Evolutionary conservation across 1,140 invertebrate species (phyloP), one percentile per base, ranked within the genome.

Genomic region (Drosophila orosa): DNA sequence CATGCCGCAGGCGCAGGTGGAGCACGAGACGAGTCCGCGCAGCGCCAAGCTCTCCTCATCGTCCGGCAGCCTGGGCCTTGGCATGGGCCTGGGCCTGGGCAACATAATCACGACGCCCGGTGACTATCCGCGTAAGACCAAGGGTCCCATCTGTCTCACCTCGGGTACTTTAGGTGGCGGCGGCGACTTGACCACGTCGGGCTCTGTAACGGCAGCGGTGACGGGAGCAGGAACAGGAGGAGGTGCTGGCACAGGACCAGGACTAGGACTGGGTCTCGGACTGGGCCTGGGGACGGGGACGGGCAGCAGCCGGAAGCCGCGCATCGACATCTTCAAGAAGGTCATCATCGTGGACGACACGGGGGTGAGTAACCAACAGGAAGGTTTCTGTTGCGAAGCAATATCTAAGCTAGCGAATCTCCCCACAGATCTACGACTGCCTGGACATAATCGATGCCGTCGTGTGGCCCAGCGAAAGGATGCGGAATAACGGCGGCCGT

Each of bases 401-500:
- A 1, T 6, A 3, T 9, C 1, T n/a, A 22, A 22, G 5, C 29
- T 19, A n/a, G n/a, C 2, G 19, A 9, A 5, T 35, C 3, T 10
- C 6, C 5, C 24, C 19, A 3, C 48, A 92, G 91, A 96, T 97
- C 7, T 98, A 97, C 89, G 97, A 98, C 91, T 97, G 96, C 56
- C 96, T 98, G 40, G 98, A 99, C 92, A 93, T 98, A 57, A 97
- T 98, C 52, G 97, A 98, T 91, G 84, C 84, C n/a, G 97, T 98
- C 1, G 94, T 96, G 45, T 98, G 98, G 98, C 98, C 98, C 0
- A 96, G 96, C 81, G 97, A 98, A 78, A 94, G 95, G 48, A 97
- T 98, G 95, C 92, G 97, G 66, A 94, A 95, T 59, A 94, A 95
- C 74, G 98, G 98, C 1, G 97, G 98, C 0, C 94, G 97, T 61